Conservation (phyloP, 2,888 invertebrate species). For the Apodemia zela region DNA sequence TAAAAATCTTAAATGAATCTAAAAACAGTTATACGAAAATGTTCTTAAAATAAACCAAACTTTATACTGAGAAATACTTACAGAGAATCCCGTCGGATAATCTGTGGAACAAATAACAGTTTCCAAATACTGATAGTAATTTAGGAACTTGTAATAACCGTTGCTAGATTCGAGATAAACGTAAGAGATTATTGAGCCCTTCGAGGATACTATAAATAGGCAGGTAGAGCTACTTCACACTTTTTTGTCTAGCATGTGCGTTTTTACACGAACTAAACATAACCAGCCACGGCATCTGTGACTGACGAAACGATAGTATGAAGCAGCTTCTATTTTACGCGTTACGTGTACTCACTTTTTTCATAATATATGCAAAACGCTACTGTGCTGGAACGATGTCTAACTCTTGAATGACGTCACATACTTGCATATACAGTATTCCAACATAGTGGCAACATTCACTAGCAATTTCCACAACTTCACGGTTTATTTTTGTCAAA, state of each 20-base stretch:
- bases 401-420: too few relatives aligned
- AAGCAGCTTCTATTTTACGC: too few relatives aligned
- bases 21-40: constrained; percentile 8
- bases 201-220: background rate
- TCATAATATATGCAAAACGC: too few relatives aligned
- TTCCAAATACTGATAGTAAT: constrained; percentile 70
- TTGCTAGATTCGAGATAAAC: constrained; percentile 39
- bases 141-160: constrained; percentile 74
- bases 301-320: too few relatives aligned
- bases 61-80: constrained; percentile 15
- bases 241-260: background rate
- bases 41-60: constrained; percentile 12
- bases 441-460: too few relatives aligned
- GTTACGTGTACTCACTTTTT: too few relatives aligned
- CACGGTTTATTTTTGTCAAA: too few relatives aligned
- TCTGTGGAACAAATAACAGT: constrained; percentile 22
- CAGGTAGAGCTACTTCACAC: background rate
- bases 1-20: background rate
- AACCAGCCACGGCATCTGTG: too few relatives aligned
- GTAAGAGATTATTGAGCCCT: constrained; percentile 18
- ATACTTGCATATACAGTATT: too few relatives aligned
- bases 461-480: too few relatives aligned
- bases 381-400: too few relatives aligned
- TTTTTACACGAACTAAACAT: background rate
- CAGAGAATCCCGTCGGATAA: constrained; percentile 13